Conservation (phyloP, 2,888 invertebrate genomes). For the Reticulitermes lucifugus region DNA sequence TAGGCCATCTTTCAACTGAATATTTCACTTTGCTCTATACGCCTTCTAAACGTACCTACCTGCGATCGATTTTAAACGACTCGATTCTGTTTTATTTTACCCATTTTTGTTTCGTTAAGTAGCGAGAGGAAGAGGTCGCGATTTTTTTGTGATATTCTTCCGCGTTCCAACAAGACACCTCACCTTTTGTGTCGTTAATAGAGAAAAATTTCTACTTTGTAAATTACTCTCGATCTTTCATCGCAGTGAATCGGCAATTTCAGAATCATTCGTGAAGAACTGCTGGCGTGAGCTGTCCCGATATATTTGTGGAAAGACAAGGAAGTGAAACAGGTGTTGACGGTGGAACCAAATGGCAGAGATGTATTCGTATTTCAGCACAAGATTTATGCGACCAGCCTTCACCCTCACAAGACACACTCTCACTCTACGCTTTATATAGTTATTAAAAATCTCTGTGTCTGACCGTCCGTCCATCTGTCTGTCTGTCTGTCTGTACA, state of each 20-base stretch:
- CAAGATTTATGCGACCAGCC: no score
- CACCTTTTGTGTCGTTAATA: slow-evolving; percentile 20
- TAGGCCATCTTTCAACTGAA: no score
- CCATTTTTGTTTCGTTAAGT: not conserved
- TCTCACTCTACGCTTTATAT: no score
- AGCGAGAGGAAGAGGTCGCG: slow-evolving; percentile 14
- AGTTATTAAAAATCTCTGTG: no score
- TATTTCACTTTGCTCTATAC: no score
- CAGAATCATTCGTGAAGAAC: slow-evolving; percentile 36
- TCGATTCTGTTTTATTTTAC: not conserved
- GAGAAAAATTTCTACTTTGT: not conserved
- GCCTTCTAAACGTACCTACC: not conserved
- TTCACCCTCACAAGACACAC: no score
- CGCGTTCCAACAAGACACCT: slow-evolving; percentile 32
- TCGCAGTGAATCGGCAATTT: slow-evolving; percentile 36
- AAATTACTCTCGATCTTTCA: slow-evolving; percentile 20
- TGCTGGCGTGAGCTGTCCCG: slow-evolving; percentile 14
- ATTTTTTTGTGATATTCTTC: slow-evolving; percentile 27
- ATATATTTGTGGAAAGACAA: slow-evolving; percentile 12
- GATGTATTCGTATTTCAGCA: no score
- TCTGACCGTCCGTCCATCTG: no score
- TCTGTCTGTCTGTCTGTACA: no score
- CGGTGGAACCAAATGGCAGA: not conserved
- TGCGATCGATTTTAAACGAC: slow-evolving; percentile 1
- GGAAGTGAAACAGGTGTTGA: slow-evolving; percentile 27